These are phyloP conservation scores for Speoplatyrhinus poulsoni DNA, from an alignment of 2,113 vertebrate genomes.

Conservation along the genomic window DNA sequence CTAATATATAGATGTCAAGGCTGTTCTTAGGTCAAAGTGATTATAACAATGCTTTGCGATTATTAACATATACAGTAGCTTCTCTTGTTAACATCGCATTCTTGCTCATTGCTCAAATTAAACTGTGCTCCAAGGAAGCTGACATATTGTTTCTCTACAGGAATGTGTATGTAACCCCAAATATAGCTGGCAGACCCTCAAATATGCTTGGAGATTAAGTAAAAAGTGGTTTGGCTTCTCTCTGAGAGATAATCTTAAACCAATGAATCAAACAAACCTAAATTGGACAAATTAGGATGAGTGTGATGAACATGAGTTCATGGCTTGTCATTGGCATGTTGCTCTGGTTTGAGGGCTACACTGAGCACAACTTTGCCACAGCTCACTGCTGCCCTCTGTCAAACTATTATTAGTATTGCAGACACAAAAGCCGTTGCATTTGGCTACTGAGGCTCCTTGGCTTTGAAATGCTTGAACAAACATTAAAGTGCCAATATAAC, in stretches of 20 bases:
- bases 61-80: conserved; percentile 18
- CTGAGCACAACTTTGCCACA: conserved; percentile 11
- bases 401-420: conserved; percentile 53
- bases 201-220: conserved; percentile 61
- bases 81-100: conserved; percentile 43
- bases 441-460: background rate
- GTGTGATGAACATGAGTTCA: conserved; percentile 61
- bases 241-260: conserved; percentile 45
- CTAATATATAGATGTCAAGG: conserved; percentile 20
- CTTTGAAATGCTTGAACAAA: conserved; percentile 33
- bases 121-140: conserved; percentile 47
- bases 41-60: no score
- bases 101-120: conserved; percentile 57
- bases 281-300: conserved; percentile 67
- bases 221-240: conserved; percentile 62
- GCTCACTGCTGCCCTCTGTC: conserved; percentile 77
- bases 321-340: conserved; percentile 49
- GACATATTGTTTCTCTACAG: conserved; percentile 64
- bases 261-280: conserved; percentile 52
- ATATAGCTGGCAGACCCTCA: conserved; percentile 72
- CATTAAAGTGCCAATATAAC: conserved; percentile 41
- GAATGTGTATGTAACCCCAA: conserved; percentile 55
- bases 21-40: conserved; percentile 6
- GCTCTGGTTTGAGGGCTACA: conserved; percentile 41
- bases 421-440: conserved; percentile 42